phyloP scores from a whole-genome alignment of 64 coral and sea anemone genomes.

The Platygyra sinensis region DNA sequence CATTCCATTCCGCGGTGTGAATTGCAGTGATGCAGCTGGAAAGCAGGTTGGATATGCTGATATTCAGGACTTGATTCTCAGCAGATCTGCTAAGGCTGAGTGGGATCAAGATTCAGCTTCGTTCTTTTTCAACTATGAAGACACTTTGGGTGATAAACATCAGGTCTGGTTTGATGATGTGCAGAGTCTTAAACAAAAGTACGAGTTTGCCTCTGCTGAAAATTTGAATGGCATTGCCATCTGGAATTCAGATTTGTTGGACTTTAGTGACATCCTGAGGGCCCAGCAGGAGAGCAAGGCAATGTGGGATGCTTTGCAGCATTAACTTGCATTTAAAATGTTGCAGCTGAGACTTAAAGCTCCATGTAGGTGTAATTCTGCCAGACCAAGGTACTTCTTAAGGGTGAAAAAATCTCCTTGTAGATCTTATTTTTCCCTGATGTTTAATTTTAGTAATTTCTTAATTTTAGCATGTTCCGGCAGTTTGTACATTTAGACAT shows the following conservation, averaged over 20 bases:
- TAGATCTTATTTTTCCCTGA: no score
- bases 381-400: no score
- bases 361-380: no score
- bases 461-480: no score
- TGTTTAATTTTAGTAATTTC: no score
- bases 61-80: conserved; percentile 74
- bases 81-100: conserved; percentile 54
- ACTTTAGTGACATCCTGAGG: conserved; percentile 71
- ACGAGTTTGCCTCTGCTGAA: conserved; percentile 48
- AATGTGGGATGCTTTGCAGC: conserved; percentile 74
- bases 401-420: no score
- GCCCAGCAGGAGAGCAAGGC: conserved; percentile 45
- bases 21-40: conserved; percentile 97
- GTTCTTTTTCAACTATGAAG: conserved; percentile 78
- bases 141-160: conserved; percentile 60
- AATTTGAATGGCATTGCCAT: conserved; percentile 78
- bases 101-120: conserved; percentile 61
- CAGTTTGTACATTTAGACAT: no score
- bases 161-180: conserved; percentile 90
- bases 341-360: neutral
- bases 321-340: neutral
- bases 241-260: conserved; percentile 86
- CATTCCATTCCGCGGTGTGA: conserved; percentile 88
- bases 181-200: conserved; percentile 63
- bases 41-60: conserved; percentile 81